Base-by-base conservation (phyloP, 2,797 vertebrate species). In the Mycteria americana region DNA sequence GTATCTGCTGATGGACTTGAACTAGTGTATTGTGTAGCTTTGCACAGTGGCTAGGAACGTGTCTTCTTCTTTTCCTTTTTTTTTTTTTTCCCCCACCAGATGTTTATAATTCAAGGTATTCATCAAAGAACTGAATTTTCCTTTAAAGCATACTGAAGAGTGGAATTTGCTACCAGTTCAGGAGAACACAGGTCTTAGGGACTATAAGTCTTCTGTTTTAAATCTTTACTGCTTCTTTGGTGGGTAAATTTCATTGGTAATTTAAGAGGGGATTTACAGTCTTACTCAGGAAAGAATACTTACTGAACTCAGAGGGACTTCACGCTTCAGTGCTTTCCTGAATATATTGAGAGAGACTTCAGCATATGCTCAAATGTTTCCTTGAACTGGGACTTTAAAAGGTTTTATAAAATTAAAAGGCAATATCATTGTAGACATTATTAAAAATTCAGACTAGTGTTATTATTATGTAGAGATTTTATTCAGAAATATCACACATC, bases 391-490 rank as follows among this genome's bases (percentile, higher is more conserved):
- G 28, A 73, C 70, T 91, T 85, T 45, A 27, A 80, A 88, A 86
- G 14, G 5, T 37, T 79, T 89, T 96, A 27, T 75, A 68, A 92
- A 95, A 94, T 91, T 92, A 94, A 89, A 94, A 70, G 53, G 24
- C 72, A 80, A 7, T 64, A 89, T 85, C 6, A 65, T 57, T 78
- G 57, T 17, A 73, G 51, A 28, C n/a, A 62, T 92, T 89, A 88
- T 74, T 74, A 91, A 88, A 81, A 80, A 62, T 59, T 80, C 15
- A 48, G n/a, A 78, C 11, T 53, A 70, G 1, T 85, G 13, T 56
- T 92, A 21, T 79, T 95, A 60, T 41, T 87, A 39, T 59, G 18
- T 45, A 45, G 45, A 77, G n/a, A 60, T 85, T 85, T 88, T 82
- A 51, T 88, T 93, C 65, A 81, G 63, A 27, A 80, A 4, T 88